Evolutionary conservation across 2,888 invertebrate genomes (phyloP), one percentile per base, ranked within the genome.

Genomic region (Melieria crassipennis): DNA sequence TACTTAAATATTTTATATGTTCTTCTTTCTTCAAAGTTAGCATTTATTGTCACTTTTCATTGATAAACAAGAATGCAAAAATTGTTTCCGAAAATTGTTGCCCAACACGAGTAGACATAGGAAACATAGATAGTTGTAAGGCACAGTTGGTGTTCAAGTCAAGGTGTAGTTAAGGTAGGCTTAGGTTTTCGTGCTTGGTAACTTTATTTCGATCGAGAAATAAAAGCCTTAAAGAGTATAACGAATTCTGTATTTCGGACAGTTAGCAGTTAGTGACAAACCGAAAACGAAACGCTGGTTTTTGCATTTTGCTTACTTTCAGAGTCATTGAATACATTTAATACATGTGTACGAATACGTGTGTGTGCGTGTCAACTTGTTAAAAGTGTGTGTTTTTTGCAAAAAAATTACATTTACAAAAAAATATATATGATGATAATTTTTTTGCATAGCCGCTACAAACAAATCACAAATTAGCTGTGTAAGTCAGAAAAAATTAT

Each of bases 391-490:
- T 30, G 30, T 30, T 30, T 30, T 30, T 30, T 2, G 42, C 42
- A 30, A 5, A 45, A n/a, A 6, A 63, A 62, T n/a, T 61, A 60
- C 60, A 67, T 61, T 67, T 52, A 61, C 67, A 67, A 67, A 61
- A 57, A 48, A 64, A 63, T 46, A 16, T 48, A 43, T 68, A 11
- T 62, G 7, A 62, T 7, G 47, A 43, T 46, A 46, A 61, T 64
- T 57, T 64, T 47, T 71, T 68, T 48, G 65, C 62, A 66, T 71
- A 69, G 73, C 73, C 73, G 73, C 73, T 71, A 55, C 13, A 63
- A 60, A 46, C 30, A 42, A 58, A 63, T 42, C 73, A 73, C 73
- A 73, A 70, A 71, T 62, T 71, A 73, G 63, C 30, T 62, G 56
- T 55, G 16, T 66, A 69, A 73, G 64, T 47, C 42, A 69, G 46